These are phyloP conservation scores for Megatriorchis doriae DNA, from an alignment of 2,113 vertebrate species.

Conservation along the genomic window DNA sequence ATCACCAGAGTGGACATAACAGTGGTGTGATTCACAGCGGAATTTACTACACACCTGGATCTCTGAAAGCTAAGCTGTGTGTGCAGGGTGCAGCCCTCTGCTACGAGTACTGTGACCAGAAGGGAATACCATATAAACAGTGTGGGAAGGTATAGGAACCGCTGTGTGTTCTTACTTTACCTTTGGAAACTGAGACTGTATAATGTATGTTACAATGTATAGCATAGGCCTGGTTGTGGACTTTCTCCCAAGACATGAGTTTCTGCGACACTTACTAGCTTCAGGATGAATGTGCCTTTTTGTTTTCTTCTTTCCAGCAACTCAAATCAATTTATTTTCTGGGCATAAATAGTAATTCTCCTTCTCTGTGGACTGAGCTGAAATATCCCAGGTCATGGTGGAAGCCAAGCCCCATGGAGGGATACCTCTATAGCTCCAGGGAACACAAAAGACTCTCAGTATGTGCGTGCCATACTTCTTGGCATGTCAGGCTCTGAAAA, in stretches of 20 bases:
- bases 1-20: slow-evolving; percentile 94
- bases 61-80: slow-evolving; percentile 92
- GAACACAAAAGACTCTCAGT: neutral
- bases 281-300: neutral
- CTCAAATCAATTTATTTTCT: neutral
- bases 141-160: slow-evolving; percentile 86
- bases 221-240: accelerated
- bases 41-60: slow-evolving; percentile 94
- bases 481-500: neutral
- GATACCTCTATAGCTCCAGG: neutral
- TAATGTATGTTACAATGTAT: accelerated
- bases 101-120: slow-evolving; percentile 90
- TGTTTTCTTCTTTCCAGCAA: neutral
- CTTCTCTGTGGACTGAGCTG: neutral
- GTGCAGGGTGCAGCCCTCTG: slow-evolving; percentile 86
- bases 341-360: neutral
- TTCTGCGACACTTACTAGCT: neutral
- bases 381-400: neutral
- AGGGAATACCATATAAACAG: slow-evolving; percentile 86
- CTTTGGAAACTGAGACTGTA: neutral
- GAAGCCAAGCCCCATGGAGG: neutral
- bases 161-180: neutral
- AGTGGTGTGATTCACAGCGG: slow-evolving; percentile 98
- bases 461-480: neutral
- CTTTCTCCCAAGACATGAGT: neutral